Conservation (phyloP, 1,140 invertebrate species). For the Agraylea sexmaculata region DNA sequence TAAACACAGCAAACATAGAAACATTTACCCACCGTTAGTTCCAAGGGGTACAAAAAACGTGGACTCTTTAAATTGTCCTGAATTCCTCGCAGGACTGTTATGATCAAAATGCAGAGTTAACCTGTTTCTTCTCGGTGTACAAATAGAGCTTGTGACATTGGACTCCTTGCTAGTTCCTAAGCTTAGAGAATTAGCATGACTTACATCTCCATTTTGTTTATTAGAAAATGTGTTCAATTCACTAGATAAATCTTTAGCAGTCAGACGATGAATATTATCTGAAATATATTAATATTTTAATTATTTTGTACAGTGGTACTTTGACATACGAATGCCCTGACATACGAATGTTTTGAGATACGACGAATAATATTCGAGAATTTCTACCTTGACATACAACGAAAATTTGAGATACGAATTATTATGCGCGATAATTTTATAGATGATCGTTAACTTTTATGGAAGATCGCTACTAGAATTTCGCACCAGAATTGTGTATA, state of each 20-base stretch:
- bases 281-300: slow-evolving; percentile 14
- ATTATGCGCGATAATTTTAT: too few relatives aligned
- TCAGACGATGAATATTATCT: slow-evolving; percentile 37
- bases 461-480: too few relatives aligned
- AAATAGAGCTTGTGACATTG: slow-evolving; percentile 20
- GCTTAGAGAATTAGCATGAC: slow-evolving; percentile 7
- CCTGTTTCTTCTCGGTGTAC: slow-evolving; percentile 36
- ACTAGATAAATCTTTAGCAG: slow-evolving; percentile 25
- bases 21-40: slow-evolving; percentile 17
- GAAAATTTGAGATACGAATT: too few relatives aligned
- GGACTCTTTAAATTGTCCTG: slow-evolving; percentile 47
- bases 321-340: too few relatives aligned
- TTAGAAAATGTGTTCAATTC: slow-evolving; percentile 11
- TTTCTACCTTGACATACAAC: too few relatives aligned
- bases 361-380: too few relatives aligned
- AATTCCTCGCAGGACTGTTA: slow-evolving; percentile 41
- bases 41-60: slow-evolving; percentile 18
- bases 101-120: slow-evolving; percentile 44
- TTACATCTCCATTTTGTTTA: slow-evolving; percentile 20
- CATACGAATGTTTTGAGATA: too few relatives aligned
- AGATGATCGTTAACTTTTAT: too few relatives aligned
- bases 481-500: too few relatives aligned
- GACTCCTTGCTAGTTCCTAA: slow-evolving; percentile 12
- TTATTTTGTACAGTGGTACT: too few relatives aligned
- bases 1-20: slow-evolving; percentile 5